These are phyloP conservation scores for Amiota mariae DNA, from an alignment of 2,888 invertebrate species.

Conservation along the genomic window DNA sequence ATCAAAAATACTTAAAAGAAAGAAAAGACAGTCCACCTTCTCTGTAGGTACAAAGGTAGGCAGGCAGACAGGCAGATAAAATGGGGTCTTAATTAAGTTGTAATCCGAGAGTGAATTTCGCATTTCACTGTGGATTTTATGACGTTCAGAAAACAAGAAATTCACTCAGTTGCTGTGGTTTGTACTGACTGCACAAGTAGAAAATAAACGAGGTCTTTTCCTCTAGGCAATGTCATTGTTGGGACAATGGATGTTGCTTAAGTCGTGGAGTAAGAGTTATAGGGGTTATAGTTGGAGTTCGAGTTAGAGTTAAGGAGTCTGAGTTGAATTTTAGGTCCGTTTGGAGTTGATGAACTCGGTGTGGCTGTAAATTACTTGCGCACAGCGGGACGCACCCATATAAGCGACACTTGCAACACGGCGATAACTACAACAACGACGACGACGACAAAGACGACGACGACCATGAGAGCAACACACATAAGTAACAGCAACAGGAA, in stretches of 20 bases:
- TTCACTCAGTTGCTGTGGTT: no score
- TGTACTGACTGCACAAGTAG: no score
- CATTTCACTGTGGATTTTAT: no score
- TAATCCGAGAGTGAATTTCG: constrained; percentile 24
- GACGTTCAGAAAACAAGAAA: no score
- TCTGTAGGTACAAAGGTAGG: not conserved
- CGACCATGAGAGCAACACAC: not conserved
- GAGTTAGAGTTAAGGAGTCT: not conserved
- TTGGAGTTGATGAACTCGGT: constrained; percentile 63
- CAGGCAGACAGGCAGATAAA: not conserved
- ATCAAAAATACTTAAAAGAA: no score
- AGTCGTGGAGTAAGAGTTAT: not conserved
- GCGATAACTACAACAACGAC: constrained; percentile 21
- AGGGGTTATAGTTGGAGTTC: not conserved
- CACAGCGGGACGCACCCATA: constrained; percentile 57
- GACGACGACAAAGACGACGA: not conserved
- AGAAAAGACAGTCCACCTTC: no score
- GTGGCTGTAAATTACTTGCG: constrained; percentile 68
- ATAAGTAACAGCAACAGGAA: constrained; percentile 9
- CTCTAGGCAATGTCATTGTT: no score
- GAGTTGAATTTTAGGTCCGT: not conserved
- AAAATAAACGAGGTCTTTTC: no score
- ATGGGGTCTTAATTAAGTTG: constrained; percentile 59
- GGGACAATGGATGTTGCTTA: not conserved
- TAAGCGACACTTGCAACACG: constrained; percentile 61